Percentiles rank a stretch among this genome's conserved stretches.
phyloP scores from a whole-genome alignment of 2,113 vertebrate species.

The Carassius auratus region DNA sequence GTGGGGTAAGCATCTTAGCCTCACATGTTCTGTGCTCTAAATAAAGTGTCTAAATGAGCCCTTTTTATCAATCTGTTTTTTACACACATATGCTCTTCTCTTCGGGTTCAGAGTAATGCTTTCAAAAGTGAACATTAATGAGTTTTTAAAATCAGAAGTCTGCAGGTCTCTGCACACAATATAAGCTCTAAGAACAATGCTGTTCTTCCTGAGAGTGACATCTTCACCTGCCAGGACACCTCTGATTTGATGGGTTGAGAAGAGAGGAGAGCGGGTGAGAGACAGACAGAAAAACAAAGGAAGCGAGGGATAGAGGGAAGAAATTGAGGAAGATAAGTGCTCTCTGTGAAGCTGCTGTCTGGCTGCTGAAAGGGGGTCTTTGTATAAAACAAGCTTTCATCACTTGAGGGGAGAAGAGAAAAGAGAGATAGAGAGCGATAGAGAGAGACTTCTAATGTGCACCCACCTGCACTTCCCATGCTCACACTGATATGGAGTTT shows the following conservation, averaged over 20 bases:
- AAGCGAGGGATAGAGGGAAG: conserved; percentile 48
- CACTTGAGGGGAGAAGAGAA: conserved; percentile 42
- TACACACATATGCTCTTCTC: background rate
- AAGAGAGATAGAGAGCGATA: background rate
- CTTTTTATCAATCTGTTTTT: conserved; percentile 21
- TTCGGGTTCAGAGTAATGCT: conserved; percentile 5
- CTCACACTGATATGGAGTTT: conserved; percentile 36
- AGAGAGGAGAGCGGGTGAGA: conserved; percentile 48
- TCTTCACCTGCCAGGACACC: conserved; percentile 55
- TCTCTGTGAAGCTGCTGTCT: conserved; percentile 57
- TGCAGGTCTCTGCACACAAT: background rate
- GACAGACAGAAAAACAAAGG: conserved; percentile 52
- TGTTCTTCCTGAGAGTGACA: conserved; percentile 35
- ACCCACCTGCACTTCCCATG: conserved; percentile 56
- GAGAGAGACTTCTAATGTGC: conserved; percentile 57
- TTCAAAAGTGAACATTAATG: conserved; percentile 1
- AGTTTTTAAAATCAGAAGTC: conserved; percentile 13
- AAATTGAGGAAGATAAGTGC: conserved; percentile 58
- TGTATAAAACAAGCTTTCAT: conserved; percentile 61
- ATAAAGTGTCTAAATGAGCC: conserved; percentile 45
- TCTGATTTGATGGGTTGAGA: conserved; percentile 58
- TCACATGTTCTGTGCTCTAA: conserved; percentile 3
- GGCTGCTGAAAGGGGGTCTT: conserved; percentile 57
- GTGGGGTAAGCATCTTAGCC: background rate
- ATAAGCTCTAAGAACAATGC: background rate